Conservation (phyloP, 2,888 invertebrate genomes). For the Coenonympha glycerion region DNA sequence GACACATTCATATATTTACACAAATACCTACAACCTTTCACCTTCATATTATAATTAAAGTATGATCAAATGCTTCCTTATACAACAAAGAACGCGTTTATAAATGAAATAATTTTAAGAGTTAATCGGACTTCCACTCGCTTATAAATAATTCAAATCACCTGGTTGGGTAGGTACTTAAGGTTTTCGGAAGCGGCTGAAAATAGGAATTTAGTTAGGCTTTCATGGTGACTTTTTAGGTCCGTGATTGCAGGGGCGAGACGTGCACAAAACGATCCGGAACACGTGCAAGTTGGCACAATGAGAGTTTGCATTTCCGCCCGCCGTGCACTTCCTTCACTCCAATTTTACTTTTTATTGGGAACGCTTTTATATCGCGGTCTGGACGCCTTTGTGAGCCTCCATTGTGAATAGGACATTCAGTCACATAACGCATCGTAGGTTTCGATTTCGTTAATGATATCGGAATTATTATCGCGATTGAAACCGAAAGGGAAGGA, state of each 20-base stretch:
- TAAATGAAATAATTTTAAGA: neutral
- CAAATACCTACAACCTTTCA: too few species aligned
- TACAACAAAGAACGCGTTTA: neutral
- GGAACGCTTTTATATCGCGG: slow-evolving; percentile 61
- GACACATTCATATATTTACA: too few species aligned
- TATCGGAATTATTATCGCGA: slow-evolving; percentile 65
- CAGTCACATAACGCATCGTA: slow-evolving; percentile 65
- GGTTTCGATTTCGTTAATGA: slow-evolving; percentile 76
- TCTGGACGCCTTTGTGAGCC: slow-evolving; percentile 61
- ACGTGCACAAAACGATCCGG: slow-evolving; percentile 67
- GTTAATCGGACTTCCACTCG: too few species aligned
- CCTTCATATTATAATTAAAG: too few species aligned
- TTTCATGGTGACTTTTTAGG: slow-evolving; percentile 44
- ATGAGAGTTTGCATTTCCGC: slow-evolving; percentile 75
- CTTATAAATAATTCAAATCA: neutral
- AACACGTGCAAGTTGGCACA: slow-evolving; percentile 75
- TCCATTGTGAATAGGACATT: slow-evolving; percentile 64
- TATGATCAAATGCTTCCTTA: too few species aligned
- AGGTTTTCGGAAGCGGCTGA: slow-evolving; percentile 31
- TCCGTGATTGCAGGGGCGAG: slow-evolving; percentile 43
- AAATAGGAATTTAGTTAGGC: slow-evolving; percentile 50
- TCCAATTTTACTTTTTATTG: slow-evolving; percentile 71
- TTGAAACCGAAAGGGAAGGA: slow-evolving; percentile 67
- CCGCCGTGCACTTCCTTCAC: slow-evolving; percentile 73
- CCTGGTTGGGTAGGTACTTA: slow-evolving; percentile 7